Percentiles rank a stretch among this genome's conserved stretches.
phyloP scores from a whole-genome alignment of 2,888 invertebrate genomes.

The Craniophora ligustri region DNA sequence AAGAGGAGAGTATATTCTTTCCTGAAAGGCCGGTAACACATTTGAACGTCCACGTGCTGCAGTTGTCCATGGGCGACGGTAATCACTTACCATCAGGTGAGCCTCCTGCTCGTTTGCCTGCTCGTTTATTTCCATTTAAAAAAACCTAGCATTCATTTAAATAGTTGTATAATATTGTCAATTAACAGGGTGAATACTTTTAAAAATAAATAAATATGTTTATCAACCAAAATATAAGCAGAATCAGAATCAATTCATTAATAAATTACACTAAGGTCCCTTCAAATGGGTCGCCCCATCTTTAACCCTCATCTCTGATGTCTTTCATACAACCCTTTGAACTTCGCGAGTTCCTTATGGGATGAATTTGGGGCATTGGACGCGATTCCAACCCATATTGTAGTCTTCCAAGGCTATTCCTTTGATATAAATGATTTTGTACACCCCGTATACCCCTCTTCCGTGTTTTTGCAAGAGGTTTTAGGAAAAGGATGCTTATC shows the following conservation, averaged over 20 bases:
- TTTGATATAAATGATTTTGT: constrained; percentile 25
- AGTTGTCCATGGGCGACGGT: too few species aligned
- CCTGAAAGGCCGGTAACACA: too few species aligned
- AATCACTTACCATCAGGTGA: too few species aligned
- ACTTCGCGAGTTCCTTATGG: constrained; percentile 21
- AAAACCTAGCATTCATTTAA: too few species aligned
- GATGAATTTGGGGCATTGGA: constrained; percentile 11
- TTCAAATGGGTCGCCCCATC: not conserved
- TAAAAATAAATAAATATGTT: too few species aligned
- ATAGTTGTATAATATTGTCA: too few species aligned
- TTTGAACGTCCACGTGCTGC: too few species aligned
- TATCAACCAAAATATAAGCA: not conserved
- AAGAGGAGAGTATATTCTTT: too few species aligned
- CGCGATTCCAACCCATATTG: constrained; percentile 22
- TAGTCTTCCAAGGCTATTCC: constrained; percentile 3
- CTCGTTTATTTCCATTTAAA: too few species aligned
- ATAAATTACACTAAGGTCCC: not conserved
- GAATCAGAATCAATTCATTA: not conserved
- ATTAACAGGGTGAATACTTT: too few species aligned
- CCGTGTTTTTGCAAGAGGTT: constrained; percentile 12
- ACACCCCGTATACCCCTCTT: not conserved
- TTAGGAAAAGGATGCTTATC: constrained; percentile 20
- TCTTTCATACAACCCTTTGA: constrained; percentile 34
- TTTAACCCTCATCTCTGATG: constrained; percentile 8
- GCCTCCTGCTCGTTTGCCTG: too few species aligned